These are phyloP conservation scores for Micropoecilia bifurca DNA, from an alignment of 2,797 vertebrate species.

Conservation along the genomic window DNA sequence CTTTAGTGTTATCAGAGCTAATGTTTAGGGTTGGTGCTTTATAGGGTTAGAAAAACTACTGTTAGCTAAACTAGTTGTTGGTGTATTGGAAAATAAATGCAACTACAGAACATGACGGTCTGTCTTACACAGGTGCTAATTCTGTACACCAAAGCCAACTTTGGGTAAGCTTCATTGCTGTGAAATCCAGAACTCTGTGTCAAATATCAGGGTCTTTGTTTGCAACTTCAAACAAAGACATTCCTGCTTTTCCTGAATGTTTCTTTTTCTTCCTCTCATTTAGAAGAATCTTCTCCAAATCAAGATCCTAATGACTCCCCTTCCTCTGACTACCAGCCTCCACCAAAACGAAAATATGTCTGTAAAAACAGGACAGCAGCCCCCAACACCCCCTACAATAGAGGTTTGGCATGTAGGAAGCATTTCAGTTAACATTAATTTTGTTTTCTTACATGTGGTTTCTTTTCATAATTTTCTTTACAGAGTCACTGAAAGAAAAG, in stretches of 20 bases:
- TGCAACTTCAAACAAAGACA: background rate
- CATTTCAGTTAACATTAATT: background rate
- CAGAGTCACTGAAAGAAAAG: conserved; percentile 69
- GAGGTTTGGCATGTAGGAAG: conserved; percentile 58
- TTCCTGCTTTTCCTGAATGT: background rate
- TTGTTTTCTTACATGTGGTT: conserved; percentile 10
- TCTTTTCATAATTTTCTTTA: conserved; percentile 27
- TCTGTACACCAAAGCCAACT: background rate
- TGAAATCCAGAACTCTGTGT: background rate
- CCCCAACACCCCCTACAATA: conserved; percentile 21
- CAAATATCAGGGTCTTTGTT: background rate
- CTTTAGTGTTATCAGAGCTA: background rate
- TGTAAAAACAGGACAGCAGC: conserved; percentile 54
- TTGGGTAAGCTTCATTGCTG: background rate
- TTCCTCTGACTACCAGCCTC: conserved; percentile 77
- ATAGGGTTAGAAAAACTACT: background rate
- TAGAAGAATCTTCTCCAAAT: conserved; percentile 33
- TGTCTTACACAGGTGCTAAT: background rate
- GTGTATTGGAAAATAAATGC: background rate
- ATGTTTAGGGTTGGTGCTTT: background rate
- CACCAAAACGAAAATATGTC: conserved; percentile 79
- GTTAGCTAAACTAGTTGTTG: background rate
- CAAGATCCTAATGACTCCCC: conserved; percentile 58
- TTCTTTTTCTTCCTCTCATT: conserved; percentile 2
- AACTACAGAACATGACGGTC: background rate